Percentiles rank a stretch among this genome's conserved stretches.
Evolutionary conservation across 2,113 vertebrate genomes (phyloP).

Genomic region (Bubalus kerabau): DNA sequence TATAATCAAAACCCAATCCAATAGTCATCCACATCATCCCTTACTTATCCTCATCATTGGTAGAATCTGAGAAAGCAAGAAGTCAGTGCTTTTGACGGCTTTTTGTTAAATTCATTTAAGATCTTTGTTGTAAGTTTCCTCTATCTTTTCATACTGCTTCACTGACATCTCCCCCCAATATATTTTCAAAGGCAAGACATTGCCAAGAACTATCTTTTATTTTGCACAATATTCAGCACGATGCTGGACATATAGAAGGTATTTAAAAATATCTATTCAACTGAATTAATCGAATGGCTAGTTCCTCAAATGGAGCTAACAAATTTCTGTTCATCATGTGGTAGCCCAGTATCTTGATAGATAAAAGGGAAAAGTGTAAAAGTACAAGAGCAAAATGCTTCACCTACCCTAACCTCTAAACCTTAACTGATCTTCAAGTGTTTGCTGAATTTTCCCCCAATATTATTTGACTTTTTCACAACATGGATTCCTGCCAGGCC

Average conservation of each 20-base stretch:
- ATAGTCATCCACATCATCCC: neutral
- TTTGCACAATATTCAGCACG: neutral
- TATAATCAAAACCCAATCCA: neutral
- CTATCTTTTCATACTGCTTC: conserved; percentile 20
- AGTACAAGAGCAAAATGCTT: conserved; percentile 17
- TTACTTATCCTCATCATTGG: neutral
- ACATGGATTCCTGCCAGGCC: neutral
- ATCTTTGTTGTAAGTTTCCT: neutral
- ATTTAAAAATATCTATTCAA: conserved; percentile 29
- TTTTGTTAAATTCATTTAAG: neutral
- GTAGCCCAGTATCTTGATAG: neutral
- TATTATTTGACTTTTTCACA: conserved; percentile 46
- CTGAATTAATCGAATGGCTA: conserved; percentile 8
- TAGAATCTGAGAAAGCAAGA: neutral
- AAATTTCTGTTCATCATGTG: neutral
- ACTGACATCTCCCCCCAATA: neutral
- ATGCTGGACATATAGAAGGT: neutral
- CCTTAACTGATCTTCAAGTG: conserved; percentile 42
- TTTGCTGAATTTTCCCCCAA: neutral
- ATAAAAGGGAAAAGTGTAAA: neutral
- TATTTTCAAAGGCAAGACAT: conserved; percentile 29
- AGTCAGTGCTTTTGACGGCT: neutral
- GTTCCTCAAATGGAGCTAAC: neutral
- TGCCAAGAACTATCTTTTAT: conserved; percentile 33
- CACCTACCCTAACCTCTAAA: neutral